Base-by-base conservation (phyloP, 92 coral and sea anemone genomes). In the Parazoanthus darwini region DNA sequence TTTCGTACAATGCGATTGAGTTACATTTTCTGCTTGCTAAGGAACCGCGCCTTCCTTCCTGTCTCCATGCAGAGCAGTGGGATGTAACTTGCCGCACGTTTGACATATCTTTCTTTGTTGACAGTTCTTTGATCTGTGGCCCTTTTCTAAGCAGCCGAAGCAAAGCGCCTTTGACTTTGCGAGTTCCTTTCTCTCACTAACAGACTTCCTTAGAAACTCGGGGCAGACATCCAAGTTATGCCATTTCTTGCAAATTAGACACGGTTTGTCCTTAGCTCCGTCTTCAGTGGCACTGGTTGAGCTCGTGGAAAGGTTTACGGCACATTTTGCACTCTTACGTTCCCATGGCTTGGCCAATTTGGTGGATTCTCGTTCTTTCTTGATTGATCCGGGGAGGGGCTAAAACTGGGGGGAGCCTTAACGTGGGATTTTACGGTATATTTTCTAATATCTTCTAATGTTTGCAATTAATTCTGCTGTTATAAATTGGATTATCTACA, bases 31-130 rank as follows among this genome's bases (percentile, higher is more conserved):
- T 8, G n/a, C 63, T 80, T 68, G 25, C 44, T 76, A 7, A 7
- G 75, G 16, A 46, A 11, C 29, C 65, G 51, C 38, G 75, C 85
- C 37, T 39, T 86, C 80, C n/a, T 76, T 42, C 82, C 43, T 89
- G 74, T 93, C 96, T 3, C 94, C 92, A 78, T 93, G 93, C 3
- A 94, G 82, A 3, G 93, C 85, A 0, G 94, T 92, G 0, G 93
- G 94, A 74, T 92, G 94, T 25, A 58, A 82, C 35, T 81, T 88
- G 14, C 87, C 85, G 22, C 96, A 90, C 20, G 75, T 71, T 9
- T 89, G 79, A 67, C 94, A 92, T 50, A 48, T 70, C 43, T 79
- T 90, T 86, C 91, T 89, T 26, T 91, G 77, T 46, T 84, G 76
- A 81, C 90, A 93, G 8, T 90, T 70, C 58, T 82, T 93, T 13